Conservation (phyloP, 1,140 invertebrate species). For the Cepaea nemoralis region DNA sequence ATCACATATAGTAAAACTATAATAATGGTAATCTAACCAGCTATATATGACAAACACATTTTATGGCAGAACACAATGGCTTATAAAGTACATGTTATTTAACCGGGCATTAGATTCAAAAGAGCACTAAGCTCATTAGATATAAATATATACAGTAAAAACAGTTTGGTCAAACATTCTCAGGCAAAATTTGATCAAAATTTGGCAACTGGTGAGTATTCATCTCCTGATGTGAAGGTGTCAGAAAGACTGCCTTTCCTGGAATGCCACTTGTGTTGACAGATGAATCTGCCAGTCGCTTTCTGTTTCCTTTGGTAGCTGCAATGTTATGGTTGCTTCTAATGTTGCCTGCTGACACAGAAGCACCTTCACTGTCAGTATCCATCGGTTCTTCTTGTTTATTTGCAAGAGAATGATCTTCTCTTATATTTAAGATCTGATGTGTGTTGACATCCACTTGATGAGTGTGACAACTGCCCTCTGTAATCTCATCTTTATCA, state of each 20-base stretch:
- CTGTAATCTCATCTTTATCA: constrained; percentile 11
- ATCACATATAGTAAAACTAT: too few species aligned
- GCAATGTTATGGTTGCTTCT: background rate
- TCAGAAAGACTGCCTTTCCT: background rate
- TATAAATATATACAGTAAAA: too few species aligned
- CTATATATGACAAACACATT: too few species aligned
- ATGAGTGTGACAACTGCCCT: background rate
- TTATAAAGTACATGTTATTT: too few species aligned
- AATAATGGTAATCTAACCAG: too few species aligned
- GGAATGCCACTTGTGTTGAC: background rate
- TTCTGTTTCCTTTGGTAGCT: background rate
- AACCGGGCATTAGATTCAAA: too few species aligned
- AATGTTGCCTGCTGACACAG: background rate
- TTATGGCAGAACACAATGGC: too few species aligned
- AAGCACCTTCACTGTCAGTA: constrained; percentile 8
- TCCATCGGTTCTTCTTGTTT: constrained; percentile 2
- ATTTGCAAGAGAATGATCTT: background rate
- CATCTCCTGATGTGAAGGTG: background rate
- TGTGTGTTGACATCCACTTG: constrained; percentile 4
- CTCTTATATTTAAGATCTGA: background rate
- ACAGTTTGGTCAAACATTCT: background rate
- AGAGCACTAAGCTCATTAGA: too few species aligned
- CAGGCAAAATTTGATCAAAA: constrained; percentile 25
- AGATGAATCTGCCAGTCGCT: background rate
- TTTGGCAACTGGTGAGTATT: background rate